These are phyloP conservation scores for Lycophotia porphyrea DNA, from an alignment of 2,888 invertebrate species.

Conservation along the genomic window DNA sequence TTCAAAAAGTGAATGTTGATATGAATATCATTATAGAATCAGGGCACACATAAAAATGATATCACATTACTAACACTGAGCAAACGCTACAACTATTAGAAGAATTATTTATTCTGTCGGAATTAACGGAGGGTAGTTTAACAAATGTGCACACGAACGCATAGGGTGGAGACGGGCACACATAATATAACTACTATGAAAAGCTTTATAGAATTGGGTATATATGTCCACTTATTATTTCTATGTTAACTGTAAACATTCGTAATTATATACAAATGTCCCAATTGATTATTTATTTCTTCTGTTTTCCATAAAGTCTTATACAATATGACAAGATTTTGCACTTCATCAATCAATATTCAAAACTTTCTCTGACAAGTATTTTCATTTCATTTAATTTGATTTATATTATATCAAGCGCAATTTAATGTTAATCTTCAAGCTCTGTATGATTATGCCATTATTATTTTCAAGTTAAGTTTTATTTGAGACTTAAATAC, in stretches of 20 bases:
- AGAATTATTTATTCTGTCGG: conserved; percentile 58
- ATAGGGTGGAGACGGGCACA: background rate
- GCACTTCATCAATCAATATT: background rate
- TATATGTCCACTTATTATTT: background rate
- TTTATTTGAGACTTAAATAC: background rate
- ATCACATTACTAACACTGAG: conserved; percentile 77
- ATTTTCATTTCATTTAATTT: background rate
- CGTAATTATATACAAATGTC: conserved; percentile 1
- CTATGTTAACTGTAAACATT: conserved; percentile 3
- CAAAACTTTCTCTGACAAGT: background rate
- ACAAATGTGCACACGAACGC: conserved; percentile 2
- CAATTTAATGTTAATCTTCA: background rate
- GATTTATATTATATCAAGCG: background rate
- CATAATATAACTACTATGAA: conserved; percentile 16
- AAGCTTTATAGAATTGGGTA: conserved; percentile 11
- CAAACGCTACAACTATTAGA: conserved; percentile 82
- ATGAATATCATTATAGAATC: conserved; percentile 55
- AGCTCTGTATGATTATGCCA: background rate
- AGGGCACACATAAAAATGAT: conserved; percentile 67
- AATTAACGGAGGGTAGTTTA: conserved; percentile 1
- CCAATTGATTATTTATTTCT: background rate
- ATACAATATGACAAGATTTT: background rate
- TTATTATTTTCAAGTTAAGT: background rate
- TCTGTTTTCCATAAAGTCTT: background rate
- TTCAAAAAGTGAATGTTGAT: conserved; percentile 69